Percentiles rank a stretch among this genome's conserved stretches.
Conservation (phyloP, 2,888 invertebrate species). For the Lobophora halterata region DNA sequence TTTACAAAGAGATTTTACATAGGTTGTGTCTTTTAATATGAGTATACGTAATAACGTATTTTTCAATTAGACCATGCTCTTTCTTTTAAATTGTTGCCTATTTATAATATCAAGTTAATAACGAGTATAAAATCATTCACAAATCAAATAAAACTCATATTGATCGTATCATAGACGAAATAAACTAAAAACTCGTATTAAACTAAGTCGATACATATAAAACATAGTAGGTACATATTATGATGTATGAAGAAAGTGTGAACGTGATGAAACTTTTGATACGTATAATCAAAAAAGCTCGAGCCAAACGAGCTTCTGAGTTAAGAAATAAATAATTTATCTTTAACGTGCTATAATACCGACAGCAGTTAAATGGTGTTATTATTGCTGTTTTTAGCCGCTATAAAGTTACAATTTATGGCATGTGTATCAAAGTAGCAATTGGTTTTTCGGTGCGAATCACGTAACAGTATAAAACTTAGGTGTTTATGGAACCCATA, state of each 20-base stretch:
- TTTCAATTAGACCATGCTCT: too few relatives aligned
- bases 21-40: too few relatives aligned
- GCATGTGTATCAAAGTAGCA: constrained; percentile 41
- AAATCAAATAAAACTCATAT: too few relatives aligned
- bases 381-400: constrained; percentile 25
- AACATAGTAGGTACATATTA: too few relatives aligned
- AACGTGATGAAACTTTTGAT: constrained; percentile 23
- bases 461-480: constrained; percentile 27
- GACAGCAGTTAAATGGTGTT: constrained; percentile 32
- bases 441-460: constrained; percentile 40
- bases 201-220: too few relatives aligned
- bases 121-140: too few relatives aligned
- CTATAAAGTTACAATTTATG: constrained; percentile 39
- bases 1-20: constrained; percentile 13
- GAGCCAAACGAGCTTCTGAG: constrained; percentile 18
- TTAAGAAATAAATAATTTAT: constrained; percentile 20
- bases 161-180: too few relatives aligned
- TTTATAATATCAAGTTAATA: too few relatives aligned
- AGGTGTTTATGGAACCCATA: constrained; percentile 34
- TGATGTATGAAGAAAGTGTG: constrained; percentile 20
- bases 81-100: too few relatives aligned
- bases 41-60: too few relatives aligned
- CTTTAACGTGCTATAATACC: constrained; percentile 27
- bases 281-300: constrained; percentile 16
- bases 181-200: constrained; percentile 7